Evolutionary conservation across 2,113 vertebrate species (phyloP).

Genomic region (Siniperca chuatsi): DNA sequence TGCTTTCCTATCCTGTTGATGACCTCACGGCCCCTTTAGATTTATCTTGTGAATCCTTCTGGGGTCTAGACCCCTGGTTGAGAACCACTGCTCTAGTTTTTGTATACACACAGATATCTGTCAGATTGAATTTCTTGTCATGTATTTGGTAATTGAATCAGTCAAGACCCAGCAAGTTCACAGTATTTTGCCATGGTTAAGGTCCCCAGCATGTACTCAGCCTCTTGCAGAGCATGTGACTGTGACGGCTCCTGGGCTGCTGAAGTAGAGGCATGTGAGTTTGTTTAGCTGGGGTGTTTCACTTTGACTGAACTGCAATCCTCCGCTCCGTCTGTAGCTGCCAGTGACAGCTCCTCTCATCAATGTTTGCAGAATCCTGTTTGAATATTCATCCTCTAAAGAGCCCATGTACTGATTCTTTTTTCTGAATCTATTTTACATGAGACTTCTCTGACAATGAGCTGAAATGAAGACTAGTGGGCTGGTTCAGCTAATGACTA

Average conservation of each 20-base stretch:
- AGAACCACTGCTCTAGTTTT: not conserved
- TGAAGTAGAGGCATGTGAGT: slow-evolving; percentile 82
- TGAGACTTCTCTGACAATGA: not conserved
- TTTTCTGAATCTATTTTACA: not conserved
- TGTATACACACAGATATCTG: not conserved
- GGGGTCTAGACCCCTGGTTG: not conserved
- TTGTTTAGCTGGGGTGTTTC: slow-evolving; percentile 74
- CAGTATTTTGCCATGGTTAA: slow-evolving; percentile 47
- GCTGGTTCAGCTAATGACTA: not conserved
- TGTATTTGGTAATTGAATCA: slow-evolving; percentile 30
- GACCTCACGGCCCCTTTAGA: not conserved
- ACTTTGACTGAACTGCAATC: slow-evolving; percentile 43
- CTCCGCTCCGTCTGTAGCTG: not conserved
- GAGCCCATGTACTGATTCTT: not conserved
- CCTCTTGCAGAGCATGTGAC: slow-evolving; percentile 75
- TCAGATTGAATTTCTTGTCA: not conserved
- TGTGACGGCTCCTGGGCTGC: slow-evolving; percentile 49
- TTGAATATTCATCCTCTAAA: slow-evolving; percentile 49
- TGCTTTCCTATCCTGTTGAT: not conserved
- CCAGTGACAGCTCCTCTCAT: slow-evolving; percentile 35
- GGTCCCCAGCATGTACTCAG: slow-evolving; percentile 45
- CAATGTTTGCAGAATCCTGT: not conserved
- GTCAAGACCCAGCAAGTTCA: slow-evolving; percentile 35
- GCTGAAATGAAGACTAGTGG: not conserved
- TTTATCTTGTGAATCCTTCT: slow-evolving; percentile 9